Base-by-base conservation (phyloP, 2,888 invertebrate species). In the Trachelus troglodyta region DNA sequence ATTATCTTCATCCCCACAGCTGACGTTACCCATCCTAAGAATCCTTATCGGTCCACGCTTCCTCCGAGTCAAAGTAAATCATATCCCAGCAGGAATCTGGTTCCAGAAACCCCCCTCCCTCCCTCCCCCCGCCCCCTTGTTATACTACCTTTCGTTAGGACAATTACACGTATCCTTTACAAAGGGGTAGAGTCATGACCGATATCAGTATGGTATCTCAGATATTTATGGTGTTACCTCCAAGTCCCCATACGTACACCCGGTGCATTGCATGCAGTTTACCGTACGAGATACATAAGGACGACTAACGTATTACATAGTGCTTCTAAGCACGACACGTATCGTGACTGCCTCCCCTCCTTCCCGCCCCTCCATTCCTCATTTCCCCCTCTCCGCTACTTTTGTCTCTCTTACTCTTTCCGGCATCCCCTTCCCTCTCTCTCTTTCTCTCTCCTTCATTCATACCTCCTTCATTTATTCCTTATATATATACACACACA, bases 281-380 rank as follows among this genome's bases (percentile, higher is more conserved):
- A 76, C 81, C 79, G 79, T 76, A 81, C 79, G 79, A 82, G 81
- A 83, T 80, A 84, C 81, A 83, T 81, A 86, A 85, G 83, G 83
- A 84, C 85, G 84, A 85, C 71, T 80, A 80, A 81, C 83, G 69
- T 77, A 82, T 89, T 89, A 90, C 85, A 87, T 85, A 90, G 85
- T 88, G 86, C 87, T 79, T 78, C 78, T 81, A 82, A 82, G 80
- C 90, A 90, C 90, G 90, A 87, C 85, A 90, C 86, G 86, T 90
- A 87, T 85, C 90, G 90, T 90, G 90, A 87, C 86, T 85, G 82
- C 83, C 82, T 77, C 81, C 69, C 75, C 83, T 77, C 81, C 68
- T 73, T 79, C 56, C 79, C 75, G 76, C 75, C 68, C 34, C 69
- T 74, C n/a, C 37, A 56, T 75, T 71, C 74, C 78, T 77, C 34